These are phyloP conservation scores for Jordanella pulchra DNA, from an alignment of 2,797 vertebrate genomes.

Conservation along the genomic window DNA sequence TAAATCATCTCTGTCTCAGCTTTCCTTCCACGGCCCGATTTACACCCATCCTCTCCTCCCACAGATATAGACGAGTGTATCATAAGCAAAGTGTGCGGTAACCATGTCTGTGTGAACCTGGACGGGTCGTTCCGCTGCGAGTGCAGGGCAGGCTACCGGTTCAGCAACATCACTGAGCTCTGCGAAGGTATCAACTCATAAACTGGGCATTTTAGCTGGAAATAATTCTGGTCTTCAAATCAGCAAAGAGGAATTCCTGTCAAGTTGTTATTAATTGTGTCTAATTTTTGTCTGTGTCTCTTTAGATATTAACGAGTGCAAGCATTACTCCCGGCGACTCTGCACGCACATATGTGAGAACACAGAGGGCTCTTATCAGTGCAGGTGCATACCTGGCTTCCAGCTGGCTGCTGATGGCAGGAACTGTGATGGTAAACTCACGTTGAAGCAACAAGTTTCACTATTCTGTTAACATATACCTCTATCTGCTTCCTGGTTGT, in stretches of 20 bases:
- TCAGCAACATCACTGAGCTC: constrained; percentile 82
- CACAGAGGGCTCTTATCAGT: constrained; percentile 87
- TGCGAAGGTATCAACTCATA: constrained; percentile 82
- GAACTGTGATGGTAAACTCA: constrained; percentile 85
- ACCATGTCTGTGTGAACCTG: constrained; percentile 85
- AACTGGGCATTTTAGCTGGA: neutral
- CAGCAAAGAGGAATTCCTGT: too few species aligned
- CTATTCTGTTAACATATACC: neutral
- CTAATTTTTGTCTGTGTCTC: neutral
- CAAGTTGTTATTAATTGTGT: too few species aligned
- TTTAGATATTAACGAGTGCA: constrained; percentile 90
- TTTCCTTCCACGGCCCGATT: neutral
- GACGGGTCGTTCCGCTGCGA: constrained; percentile 89
- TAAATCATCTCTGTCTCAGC: neutral
- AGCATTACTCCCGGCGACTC: constrained; percentile 81
- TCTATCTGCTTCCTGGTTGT: neutral
- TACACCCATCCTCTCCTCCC: neutral
- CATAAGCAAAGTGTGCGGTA: constrained; percentile 74
- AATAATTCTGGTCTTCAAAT: neutral
- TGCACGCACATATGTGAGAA: constrained; percentile 93
- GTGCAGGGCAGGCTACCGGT: constrained; percentile 85
- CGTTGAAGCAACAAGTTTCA: neutral
- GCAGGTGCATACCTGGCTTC: constrained; percentile 88
- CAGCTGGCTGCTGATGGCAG: constrained; percentile 82
- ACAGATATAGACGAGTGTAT: constrained; percentile 90